These are phyloP conservation scores for Phylloscopus collybita DNA, from an alignment of 2,797 vertebrate species.

Conservation along the genomic window DNA sequence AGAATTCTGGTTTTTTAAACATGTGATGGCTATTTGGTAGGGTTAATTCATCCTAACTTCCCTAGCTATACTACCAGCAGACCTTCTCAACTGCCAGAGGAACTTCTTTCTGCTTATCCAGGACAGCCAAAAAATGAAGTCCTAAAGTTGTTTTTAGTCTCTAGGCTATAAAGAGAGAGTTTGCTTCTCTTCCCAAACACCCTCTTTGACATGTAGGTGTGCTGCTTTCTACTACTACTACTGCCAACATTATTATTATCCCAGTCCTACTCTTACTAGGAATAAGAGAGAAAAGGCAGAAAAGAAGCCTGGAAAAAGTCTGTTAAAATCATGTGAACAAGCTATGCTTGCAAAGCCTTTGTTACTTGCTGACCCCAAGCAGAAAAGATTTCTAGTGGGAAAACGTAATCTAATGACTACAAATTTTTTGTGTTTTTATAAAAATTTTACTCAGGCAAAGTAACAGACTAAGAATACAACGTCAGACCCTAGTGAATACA, in stretches of 20 bases:
- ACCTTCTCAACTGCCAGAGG: not conserved
- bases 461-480: not conserved
- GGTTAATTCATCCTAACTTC: not conserved
- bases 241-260: not conserved
- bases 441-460: not conserved
- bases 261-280: not conserved
- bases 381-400: not conserved
- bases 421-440: not conserved
- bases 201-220: not conserved
- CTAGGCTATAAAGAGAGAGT: not conserved
- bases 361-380: not conserved
- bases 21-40: not conserved
- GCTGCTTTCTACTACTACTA: not conserved
- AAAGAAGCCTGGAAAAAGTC: not conserved
- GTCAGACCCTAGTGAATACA: not conserved
- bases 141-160: not conserved
- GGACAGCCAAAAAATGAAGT: not conserved
- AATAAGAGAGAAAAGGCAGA: not conserved
- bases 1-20: not conserved
- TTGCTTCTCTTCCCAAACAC: not conserved
- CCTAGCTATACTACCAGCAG: not conserved
- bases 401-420: not conserved
- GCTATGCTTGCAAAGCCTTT: not conserved
- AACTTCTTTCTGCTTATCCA: not conserved
- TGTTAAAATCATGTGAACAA: not conserved